Evolutionary conservation across 2,888 invertebrate genomes (phyloP), one percentile per base, ranked within the genome.

Genomic region (Lasioglossum villosulum): DNA sequence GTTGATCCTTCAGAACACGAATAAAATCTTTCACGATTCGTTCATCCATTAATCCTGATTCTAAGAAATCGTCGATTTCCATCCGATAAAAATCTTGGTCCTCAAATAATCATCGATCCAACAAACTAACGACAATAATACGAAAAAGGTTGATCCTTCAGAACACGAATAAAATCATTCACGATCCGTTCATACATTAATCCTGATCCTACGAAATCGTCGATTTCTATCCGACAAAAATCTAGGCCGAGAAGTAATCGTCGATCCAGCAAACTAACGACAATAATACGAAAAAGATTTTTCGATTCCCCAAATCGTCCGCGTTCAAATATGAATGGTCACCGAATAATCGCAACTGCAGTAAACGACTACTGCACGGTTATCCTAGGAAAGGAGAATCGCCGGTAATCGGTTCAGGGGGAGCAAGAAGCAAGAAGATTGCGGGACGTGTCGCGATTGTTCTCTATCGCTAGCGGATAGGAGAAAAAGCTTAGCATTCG

Each of bases 361-460:
- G 52, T 3, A 23, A 23, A 52, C 23, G 52, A 8, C 23, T 8
- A 23, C 23, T 8, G 23, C 19, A 4, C 45, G 16, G 45, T 52
- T 52, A 52, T 52, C 52, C n/a, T 8, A 10, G 10, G 23, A n/a
- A 23, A n/a, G 52, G 3, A 52, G 52, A n/a, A 52, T 52, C n/a
- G n/a, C 10, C n/a, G 2, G 52, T 3, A 10, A 52, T 52, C 52
- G 52, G 10, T 52, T 52, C 52, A 10, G n/a, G n/a, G 52, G 3
- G n/a, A 52, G 10, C 52, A 52, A 52, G n/a, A 52, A 52, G 52
- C 52, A 8, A 52, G 73, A 14, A 39, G 45, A 23, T 56, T 12
- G 30, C 39, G 59, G 52, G 70, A 23, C 66, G 48, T 48, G 66
- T 66, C 73, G 73, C 56, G 23, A 56, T 37, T 23, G 59, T 78